Evolutionary conservation across 2,888 invertebrate species (phyloP).

Genomic region (Apocheima hispidaria): DNA sequence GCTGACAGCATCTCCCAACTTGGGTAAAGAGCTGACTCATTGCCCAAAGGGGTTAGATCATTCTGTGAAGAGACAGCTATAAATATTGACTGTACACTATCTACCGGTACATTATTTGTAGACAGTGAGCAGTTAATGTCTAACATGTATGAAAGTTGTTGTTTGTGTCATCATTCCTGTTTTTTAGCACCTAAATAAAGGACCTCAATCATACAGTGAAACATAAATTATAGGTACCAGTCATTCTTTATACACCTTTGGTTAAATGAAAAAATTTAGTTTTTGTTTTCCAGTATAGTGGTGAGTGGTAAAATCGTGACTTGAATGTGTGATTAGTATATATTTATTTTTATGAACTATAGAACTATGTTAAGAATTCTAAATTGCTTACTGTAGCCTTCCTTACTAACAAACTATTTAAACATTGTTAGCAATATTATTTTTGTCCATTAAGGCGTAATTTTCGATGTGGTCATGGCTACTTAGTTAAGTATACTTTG

Average conservation of each 20-base stretch:
- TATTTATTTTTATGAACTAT: neutral
- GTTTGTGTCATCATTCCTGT: neutral
- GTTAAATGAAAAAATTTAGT: neutral
- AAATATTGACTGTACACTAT: conserved; percentile 10
- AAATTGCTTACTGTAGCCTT: neutral
- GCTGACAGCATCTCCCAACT: too few relatives aligned
- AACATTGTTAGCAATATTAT: neutral
- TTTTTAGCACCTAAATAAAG: neutral
- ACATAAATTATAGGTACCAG: too few relatives aligned
- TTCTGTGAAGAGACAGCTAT: conserved; percentile 6
- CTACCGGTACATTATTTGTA: conserved; percentile 20
- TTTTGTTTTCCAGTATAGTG: too few relatives aligned
- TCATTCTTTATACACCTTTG: too few relatives aligned
- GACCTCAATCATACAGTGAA: too few relatives aligned
- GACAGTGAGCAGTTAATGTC: conserved; percentile 5
- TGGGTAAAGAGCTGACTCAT: conserved; percentile 28
- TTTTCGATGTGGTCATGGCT: neutral
- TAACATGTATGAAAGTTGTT: conserved; percentile 5
- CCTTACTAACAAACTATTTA: neutral
- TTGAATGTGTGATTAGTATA: conserved; percentile 29
- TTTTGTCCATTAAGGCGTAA: conserved; percentile 4
- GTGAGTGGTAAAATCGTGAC: conserved; percentile 5
- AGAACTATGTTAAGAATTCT: neutral
- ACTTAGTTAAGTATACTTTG: neutral
- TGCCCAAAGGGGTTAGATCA: conserved; percentile 47